A percentile compares a stretch with the other conserved stretches of the same genome.
Evolutionary conservation across 2,113 vertebrate species (phyloP).

Genomic region (Onychostruthus taczanowskii): DNA sequence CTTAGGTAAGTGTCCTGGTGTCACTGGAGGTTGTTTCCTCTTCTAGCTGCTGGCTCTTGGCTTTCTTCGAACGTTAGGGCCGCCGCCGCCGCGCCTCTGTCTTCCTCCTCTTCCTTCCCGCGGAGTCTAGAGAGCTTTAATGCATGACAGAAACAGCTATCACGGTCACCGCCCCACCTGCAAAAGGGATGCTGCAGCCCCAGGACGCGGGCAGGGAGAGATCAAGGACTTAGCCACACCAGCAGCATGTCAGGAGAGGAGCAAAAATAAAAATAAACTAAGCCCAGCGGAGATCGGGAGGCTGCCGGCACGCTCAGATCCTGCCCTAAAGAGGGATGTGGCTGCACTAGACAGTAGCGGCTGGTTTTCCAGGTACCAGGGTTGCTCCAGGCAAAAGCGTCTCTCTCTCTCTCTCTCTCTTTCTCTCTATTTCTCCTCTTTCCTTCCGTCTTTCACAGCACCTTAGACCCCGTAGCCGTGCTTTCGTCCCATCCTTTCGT

Average conservation of each 20-base stretch:
- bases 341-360: conserved; percentile 72
- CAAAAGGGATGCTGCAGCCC: conserved; percentile 64
- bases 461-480: conserved; percentile 55
- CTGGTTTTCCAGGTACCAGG: conserved; percentile 81
- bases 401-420: conserved; percentile 1
- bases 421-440: conserved; percentile 20
- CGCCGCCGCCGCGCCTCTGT: neutral
- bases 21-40: conserved; percentile 66
- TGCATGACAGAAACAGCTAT: conserved; percentile 60
- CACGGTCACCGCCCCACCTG: conserved; percentile 52
- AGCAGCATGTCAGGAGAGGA: conserved; percentile 68
- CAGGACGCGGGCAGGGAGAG: conserved; percentile 64
- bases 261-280: conserved; percentile 49
- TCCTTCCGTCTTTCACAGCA: conserved; percentile 27
- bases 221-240: conserved; percentile 65
- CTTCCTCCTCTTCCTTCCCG: conserved; percentile 51
- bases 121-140: conserved; percentile 50
- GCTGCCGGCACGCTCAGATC: conserved; percentile 70
- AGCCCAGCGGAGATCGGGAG: conserved; percentile 71
- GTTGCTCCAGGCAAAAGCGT: conserved; percentile 71
- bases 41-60: conserved; percentile 67
- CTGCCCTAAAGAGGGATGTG: conserved; percentile 67
- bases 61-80: conserved; percentile 62
- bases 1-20: conserved; percentile 57
- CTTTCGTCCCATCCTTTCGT: conserved; percentile 70